Conservation (phyloP, 2,113 vertebrate species). For the Antigone vipio region DNA sequence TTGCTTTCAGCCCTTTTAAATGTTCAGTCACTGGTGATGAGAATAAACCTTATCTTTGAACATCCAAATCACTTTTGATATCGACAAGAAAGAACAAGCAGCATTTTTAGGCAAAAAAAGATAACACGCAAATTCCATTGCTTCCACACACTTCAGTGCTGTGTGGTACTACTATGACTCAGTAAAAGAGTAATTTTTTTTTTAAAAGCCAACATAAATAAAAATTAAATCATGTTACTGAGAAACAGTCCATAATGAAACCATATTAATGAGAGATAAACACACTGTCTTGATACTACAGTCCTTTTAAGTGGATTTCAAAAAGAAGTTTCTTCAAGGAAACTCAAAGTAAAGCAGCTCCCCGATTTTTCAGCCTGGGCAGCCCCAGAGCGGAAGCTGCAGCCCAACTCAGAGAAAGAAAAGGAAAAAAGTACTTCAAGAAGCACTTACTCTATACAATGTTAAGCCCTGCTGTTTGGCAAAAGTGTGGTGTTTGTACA, state of each 20-base stretch:
- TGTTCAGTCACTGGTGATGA: background rate
- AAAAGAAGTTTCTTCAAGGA: background rate
- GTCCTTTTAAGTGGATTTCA: background rate
- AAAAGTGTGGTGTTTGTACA: background rate
- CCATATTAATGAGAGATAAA: background rate
- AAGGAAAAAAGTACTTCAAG: background rate
- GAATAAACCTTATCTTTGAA: background rate
- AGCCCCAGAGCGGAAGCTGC: background rate
- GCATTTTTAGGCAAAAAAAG: background rate
- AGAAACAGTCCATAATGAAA: background rate
- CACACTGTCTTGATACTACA: background rate
- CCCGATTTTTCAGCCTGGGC: background rate
- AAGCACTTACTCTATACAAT: background rate
- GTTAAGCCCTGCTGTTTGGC: background rate
- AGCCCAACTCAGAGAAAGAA: background rate
- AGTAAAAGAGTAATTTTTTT: background rate
- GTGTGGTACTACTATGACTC: rapidly evolving
- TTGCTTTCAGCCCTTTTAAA: background rate
- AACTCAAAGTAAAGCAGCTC: background rate
- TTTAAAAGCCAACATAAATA: background rate
- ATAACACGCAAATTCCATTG: background rate
- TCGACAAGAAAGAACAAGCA: background rate
- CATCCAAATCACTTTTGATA: background rate
- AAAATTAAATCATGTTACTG: background rate
- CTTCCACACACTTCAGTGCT: background rate